Evolutionary conservation across 2,113 vertebrate species (phyloP).

Genomic region (Sarotherodon lohbergeri): DNA sequence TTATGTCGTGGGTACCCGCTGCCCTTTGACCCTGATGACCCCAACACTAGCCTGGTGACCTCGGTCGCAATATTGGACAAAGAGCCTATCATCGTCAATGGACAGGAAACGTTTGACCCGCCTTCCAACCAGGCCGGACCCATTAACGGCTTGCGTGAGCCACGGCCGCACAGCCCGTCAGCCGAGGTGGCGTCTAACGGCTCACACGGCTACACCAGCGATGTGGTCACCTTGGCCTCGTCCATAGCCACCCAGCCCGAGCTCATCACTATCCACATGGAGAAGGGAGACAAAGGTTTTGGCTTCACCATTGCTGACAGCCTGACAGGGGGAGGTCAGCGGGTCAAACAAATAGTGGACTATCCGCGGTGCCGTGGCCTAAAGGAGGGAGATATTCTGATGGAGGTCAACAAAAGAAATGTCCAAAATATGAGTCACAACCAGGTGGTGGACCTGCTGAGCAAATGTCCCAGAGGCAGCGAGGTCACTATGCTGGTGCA

Average conservation of each 20-base stretch:
- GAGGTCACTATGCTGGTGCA: slow-evolving; percentile 96
- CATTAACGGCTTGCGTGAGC: slow-evolving; percentile 78
- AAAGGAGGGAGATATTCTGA: slow-evolving; percentile 91
- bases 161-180: slow-evolving; percentile 82
- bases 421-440: slow-evolving; percentile 95
- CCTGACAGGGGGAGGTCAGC: slow-evolving; percentile 88
- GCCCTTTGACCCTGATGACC: slow-evolving; percentile 97
- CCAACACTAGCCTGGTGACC: slow-evolving; percentile 96
- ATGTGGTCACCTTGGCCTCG: slow-evolving; percentile 90
- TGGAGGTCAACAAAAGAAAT: slow-evolving; percentile 97
- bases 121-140: slow-evolving; percentile 64
- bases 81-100: slow-evolving; percentile 95
- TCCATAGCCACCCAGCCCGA: slow-evolving; percentile 96
- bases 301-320: slow-evolving; percentile 98
- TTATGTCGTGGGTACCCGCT: slow-evolving; percentile 96
- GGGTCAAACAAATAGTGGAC: slow-evolving; percentile 97
- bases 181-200: slow-evolving; percentile 81
- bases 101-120: slow-evolving; percentile 89
- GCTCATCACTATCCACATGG: slow-evolving; percentile 97
- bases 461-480: slow-evolving; percentile 92
- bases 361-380: slow-evolving; percentile 92
- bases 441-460: slow-evolving; percentile 97
- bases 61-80: slow-evolving; percentile 97
- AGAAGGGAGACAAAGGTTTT: slow-evolving; percentile 97
- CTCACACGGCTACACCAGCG: slow-evolving; percentile 84